These are phyloP conservation scores for Periplaneta americana DNA, from an alignment of 1,140 invertebrate species.

Conservation along the genomic window DNA sequence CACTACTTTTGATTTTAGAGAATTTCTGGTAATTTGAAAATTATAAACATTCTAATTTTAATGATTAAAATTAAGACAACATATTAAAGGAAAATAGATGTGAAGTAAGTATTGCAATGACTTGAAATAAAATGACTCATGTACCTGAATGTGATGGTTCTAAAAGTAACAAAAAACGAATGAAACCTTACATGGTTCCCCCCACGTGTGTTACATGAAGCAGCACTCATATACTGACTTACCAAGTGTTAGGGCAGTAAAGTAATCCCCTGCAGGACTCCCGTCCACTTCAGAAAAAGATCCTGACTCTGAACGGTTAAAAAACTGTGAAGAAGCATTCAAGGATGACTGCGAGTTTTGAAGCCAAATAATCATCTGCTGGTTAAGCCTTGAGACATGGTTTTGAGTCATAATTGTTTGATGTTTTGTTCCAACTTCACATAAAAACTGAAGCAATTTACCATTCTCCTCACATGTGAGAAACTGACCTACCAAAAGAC, in stretches of 20 bases:
- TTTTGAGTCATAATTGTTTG: not conserved
- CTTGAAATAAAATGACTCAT: no score
- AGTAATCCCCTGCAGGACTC: conserved; percentile 9
- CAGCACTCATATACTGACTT: not conserved
- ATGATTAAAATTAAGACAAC: no score
- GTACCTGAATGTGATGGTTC: no score
- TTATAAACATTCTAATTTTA: no score
- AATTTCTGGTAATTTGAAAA: no score
- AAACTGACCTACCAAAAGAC: not conserved
- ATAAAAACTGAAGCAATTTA: conserved; percentile 14
- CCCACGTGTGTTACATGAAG: not conserved
- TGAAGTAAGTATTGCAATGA: no score
- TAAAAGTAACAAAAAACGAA: no score
- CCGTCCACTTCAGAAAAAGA: conserved; percentile 14
- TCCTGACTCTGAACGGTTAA: conserved; percentile 8
- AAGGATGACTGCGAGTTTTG: not conserved
- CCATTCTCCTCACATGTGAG: conserved; percentile 9
- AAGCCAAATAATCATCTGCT: not conserved
- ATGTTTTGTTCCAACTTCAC: not conserved
- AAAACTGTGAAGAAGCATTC: not conserved
- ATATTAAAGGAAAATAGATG: no score
- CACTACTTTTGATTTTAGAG: no score
- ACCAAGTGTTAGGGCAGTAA: conserved; percentile 19
- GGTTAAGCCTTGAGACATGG: not conserved
- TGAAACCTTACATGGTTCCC: not conserved